Evolutionary conservation across 1,140 invertebrate genomes (phyloP).

Genomic region (Dendroctonus ponderosae): DNA sequence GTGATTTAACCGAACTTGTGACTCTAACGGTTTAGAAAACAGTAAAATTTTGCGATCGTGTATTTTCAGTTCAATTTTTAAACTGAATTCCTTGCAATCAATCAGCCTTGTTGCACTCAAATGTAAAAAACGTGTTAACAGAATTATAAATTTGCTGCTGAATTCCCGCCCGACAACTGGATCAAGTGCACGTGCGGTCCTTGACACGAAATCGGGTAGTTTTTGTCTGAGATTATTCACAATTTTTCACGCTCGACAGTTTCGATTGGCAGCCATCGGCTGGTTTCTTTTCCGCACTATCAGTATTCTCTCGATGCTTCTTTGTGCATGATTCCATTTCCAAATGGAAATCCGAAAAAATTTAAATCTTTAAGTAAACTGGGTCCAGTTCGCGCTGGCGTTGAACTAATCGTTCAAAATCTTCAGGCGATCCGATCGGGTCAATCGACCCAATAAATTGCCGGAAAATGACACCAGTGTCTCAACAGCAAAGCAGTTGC

Average conservation of each 20-base stretch:
- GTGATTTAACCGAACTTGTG: too few relatives aligned
- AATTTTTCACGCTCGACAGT: not conserved
- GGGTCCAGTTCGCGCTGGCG: not conserved
- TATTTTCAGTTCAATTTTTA: too few relatives aligned
- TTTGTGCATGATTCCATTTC: slow-evolving; percentile 8
- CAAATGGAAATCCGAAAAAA: slow-evolving; percentile 1
- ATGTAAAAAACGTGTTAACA: not conserved
- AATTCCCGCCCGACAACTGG: too few relatives aligned
- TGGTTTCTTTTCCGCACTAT: slow-evolving; percentile 2
- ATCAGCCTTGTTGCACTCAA: not conserved
- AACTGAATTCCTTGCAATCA: not conserved
- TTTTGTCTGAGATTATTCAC: not conserved
- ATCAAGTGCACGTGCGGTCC: not conserved
- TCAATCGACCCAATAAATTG: not conserved
- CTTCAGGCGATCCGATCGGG: not conserved
- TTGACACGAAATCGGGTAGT: not conserved
- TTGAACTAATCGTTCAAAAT: not conserved
- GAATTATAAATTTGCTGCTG: not conserved
- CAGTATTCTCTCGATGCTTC: slow-evolving; percentile 4
- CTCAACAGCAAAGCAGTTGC: not conserved
- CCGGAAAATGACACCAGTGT: not conserved
- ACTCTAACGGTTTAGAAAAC: too few relatives aligned
- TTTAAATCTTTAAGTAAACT: not conserved
- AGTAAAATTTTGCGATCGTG: too few relatives aligned
- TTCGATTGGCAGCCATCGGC: not conserved